phyloP scores from a whole-genome alignment of 2,797 vertebrate genomes.

The Momotus momota region DNA sequence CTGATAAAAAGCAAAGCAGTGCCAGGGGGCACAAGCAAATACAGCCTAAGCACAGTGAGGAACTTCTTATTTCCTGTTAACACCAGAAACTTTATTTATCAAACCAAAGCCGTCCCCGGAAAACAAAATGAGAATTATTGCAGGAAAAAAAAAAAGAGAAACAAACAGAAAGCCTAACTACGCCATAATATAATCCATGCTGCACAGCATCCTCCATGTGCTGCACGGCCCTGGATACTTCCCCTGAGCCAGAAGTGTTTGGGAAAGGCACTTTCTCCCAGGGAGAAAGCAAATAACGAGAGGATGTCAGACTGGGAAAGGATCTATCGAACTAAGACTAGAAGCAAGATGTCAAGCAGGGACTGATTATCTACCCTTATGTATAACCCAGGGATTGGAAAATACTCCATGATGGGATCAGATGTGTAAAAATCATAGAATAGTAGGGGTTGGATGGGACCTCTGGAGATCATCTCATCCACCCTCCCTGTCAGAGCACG shows the following conservation, averaged over 20 bases:
- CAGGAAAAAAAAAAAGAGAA: rapidly evolving
- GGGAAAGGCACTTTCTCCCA: background rate
- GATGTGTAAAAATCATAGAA: background rate
- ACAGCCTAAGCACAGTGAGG: background rate
- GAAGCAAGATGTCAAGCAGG: background rate
- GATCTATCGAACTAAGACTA: background rate
- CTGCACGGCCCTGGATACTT: background rate
- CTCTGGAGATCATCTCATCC: too few relatives aligned
- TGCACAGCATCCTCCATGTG: too few relatives aligned
- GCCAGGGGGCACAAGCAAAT: background rate
- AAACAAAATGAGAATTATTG: background rate
- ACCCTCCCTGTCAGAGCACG: too few relatives aligned
- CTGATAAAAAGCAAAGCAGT: background rate
- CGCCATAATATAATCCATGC: rapidly evolving
- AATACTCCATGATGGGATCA: background rate
- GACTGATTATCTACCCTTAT: background rate
- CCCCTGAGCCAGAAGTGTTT: background rate
- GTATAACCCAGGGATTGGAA: background rate
- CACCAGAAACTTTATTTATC: background rate
- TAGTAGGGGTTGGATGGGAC: too few relatives aligned
- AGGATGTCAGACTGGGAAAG: background rate
- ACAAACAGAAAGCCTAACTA: background rate
- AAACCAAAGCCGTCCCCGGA: background rate
- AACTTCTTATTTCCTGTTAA: background rate
- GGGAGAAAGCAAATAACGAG: background rate